Conservation (phyloP, 2,888 invertebrate genomes). For the Bedellia somnulentella region DNA sequence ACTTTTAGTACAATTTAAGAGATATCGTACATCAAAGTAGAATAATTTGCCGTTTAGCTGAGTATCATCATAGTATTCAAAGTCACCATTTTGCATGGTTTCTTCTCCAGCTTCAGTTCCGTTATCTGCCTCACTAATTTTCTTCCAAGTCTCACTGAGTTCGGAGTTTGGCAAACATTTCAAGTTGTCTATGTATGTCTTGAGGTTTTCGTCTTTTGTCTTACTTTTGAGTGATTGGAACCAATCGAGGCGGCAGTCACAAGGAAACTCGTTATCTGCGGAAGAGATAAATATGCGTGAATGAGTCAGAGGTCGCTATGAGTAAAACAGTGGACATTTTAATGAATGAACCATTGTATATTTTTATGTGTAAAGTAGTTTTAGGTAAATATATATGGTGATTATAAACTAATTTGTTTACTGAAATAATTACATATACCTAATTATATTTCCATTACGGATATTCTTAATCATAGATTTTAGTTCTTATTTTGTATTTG, state of each 20-base stretch:
- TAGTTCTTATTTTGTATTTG: too few species aligned
- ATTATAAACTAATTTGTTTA: background rate
- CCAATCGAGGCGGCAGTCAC: slow-evolving; percentile 42
- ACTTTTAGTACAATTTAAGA: slow-evolving; percentile 27
- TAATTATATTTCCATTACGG: too few species aligned
- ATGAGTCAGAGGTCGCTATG: too few species aligned
- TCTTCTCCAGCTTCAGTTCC: slow-evolving; percentile 16
- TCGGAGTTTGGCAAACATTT: slow-evolving; percentile 32
- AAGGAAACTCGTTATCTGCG: slow-evolving; percentile 44
- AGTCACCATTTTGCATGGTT: slow-evolving; percentile 24
- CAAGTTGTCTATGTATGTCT: slow-evolving; percentile 31
- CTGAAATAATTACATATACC: too few species aligned
- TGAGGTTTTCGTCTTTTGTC: slow-evolving; percentile 28
- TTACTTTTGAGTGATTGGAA: slow-evolving; percentile 32
- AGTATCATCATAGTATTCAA: slow-evolving; percentile 46
- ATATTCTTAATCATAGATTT: too few species aligned
- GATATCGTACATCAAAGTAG: slow-evolving; percentile 33
- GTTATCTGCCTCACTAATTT: slow-evolving; percentile 23
- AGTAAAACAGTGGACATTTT: too few species aligned
- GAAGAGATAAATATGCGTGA: background rate
- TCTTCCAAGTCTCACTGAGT: slow-evolving; percentile 28
- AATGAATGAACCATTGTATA: background rate
- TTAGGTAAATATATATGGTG: background rate
- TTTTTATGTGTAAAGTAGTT: background rate
- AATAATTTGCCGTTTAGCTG: slow-evolving; percentile 45